Evolutionary conservation across 2,888 invertebrate genomes (phyloP).

Genomic region (Tuberolachnus salignus): DNA sequence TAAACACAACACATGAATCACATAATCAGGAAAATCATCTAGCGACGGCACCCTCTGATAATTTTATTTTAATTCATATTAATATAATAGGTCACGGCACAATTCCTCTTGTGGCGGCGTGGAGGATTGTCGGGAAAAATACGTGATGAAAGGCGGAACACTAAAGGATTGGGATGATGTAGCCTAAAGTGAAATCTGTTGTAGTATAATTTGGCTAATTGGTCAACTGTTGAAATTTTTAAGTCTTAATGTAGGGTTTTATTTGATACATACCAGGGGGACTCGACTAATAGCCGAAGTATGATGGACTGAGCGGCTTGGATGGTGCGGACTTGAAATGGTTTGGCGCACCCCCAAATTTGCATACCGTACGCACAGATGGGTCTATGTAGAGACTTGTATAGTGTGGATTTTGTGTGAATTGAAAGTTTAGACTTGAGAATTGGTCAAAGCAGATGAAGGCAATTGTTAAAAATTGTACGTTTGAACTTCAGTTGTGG

Average conservation of each 20-base stretch:
- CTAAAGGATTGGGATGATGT: too few relatives aligned
- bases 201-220: too few relatives aligned
- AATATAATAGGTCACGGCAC: too few relatives aligned
- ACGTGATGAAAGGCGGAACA: too few relatives aligned
- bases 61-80: too few relatives aligned
- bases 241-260: neutral
- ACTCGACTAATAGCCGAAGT: neutral
- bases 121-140: too few relatives aligned
- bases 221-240: conserved; percentile 30
- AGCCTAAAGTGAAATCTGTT: too few relatives aligned
- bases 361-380: neutral
- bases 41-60: too few relatives aligned
- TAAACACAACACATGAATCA: too few relatives aligned
- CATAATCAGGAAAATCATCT: too few relatives aligned
- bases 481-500: neutral
- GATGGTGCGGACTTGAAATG: neutral
- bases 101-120: too few relatives aligned
- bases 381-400: too few relatives aligned
- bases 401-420: conserved; percentile 2
- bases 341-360: neutral
- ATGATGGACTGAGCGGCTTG: neutral
- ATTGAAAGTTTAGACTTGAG: neutral
- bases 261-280: conserved; percentile 27
- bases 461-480: conserved; percentile 1
- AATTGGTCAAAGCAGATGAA: conserved; percentile 7